Percentiles rank a stretch among this genome's conserved stretches.
Conservation (phyloP, 2,113 vertebrate species). For the Rhagologus leucostigma region DNA sequence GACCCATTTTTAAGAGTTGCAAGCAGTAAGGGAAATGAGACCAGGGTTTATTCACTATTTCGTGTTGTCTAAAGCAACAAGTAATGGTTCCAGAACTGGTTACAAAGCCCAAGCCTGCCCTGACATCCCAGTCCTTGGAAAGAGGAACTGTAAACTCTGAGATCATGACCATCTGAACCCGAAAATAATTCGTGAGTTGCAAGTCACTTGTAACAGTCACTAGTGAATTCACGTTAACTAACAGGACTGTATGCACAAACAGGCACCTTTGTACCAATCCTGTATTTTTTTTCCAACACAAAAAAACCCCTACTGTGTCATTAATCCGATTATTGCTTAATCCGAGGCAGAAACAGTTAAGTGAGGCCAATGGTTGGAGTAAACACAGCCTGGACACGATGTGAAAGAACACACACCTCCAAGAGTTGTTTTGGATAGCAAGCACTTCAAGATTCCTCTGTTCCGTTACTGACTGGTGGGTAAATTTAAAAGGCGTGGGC, state of each 20-base stretch:
- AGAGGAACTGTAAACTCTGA: not conserved
- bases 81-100: not conserved
- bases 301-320: not conserved
- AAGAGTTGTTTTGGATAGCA: not conserved
- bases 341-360: not conserved
- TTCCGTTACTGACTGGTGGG: not conserved
- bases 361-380: not conserved
- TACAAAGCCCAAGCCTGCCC: not conserved
- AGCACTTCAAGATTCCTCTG: not conserved
- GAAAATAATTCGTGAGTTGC: not conserved
- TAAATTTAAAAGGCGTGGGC: not conserved
- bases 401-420: not conserved
- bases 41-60: not conserved
- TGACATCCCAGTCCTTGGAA: not conserved
- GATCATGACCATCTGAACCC: not conserved
- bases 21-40: not conserved
- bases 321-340: not conserved
- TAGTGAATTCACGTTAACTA: not conserved
- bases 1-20: not conserved
- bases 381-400: not conserved
- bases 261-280: not conserved
- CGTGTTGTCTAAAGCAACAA: rapidly evolving
- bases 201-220: not conserved
- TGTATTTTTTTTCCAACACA: not conserved
- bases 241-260: not conserved